phyloP scores from a whole-genome alignment of 2,888 invertebrate species.

The Tridacna gigas region DNA sequence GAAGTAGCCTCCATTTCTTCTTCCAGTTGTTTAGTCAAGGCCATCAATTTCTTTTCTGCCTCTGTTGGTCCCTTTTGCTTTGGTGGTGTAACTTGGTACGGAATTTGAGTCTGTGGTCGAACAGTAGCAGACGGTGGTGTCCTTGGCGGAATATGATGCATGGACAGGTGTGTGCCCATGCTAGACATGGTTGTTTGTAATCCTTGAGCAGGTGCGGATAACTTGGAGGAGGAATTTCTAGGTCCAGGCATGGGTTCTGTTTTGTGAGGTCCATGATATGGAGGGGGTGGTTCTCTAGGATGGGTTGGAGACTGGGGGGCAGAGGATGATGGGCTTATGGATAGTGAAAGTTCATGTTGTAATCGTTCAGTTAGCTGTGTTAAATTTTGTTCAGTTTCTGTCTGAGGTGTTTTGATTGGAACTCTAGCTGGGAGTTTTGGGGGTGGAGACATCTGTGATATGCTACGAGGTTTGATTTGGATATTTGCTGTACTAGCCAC shows the following conservation, averaged over 20 bases:
- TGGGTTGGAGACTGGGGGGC: conserved; percentile 57
- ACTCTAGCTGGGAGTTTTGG: conserved; percentile 75
- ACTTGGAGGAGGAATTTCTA: conserved; percentile 61
- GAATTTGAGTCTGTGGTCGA: conserved; percentile 67
- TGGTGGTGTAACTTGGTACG: conserved; percentile 77
- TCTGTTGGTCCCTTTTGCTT: conserved; percentile 75
- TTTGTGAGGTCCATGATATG: conserved; percentile 84
- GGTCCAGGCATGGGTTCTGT: conserved; percentile 76
- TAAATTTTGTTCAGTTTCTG: conserved; percentile 80
- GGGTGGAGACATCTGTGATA: conserved; percentile 65
- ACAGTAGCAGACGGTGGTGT: conserved; percentile 65
- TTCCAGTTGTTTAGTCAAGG: conserved; percentile 82
- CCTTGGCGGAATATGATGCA: conserved; percentile 50
- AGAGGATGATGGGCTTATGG: conserved; percentile 66
- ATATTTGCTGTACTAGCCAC: conserved; percentile 52
- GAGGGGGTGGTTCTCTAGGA: conserved; percentile 79
- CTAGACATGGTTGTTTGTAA: conserved; percentile 49
- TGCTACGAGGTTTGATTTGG: conserved; percentile 36
- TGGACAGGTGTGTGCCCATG: conserved; percentile 25
- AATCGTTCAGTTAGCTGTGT: conserved; percentile 82
- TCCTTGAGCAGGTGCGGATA: conserved; percentile 49
- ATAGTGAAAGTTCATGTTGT: conserved; percentile 75
- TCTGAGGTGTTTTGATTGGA: conserved; percentile 71
- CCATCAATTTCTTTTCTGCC: conserved; percentile 82
- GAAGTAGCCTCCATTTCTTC: conserved; percentile 94